Base-by-base conservation (phyloP, 2,113 vertebrate genomes). In the Lepus americanus region DNA sequence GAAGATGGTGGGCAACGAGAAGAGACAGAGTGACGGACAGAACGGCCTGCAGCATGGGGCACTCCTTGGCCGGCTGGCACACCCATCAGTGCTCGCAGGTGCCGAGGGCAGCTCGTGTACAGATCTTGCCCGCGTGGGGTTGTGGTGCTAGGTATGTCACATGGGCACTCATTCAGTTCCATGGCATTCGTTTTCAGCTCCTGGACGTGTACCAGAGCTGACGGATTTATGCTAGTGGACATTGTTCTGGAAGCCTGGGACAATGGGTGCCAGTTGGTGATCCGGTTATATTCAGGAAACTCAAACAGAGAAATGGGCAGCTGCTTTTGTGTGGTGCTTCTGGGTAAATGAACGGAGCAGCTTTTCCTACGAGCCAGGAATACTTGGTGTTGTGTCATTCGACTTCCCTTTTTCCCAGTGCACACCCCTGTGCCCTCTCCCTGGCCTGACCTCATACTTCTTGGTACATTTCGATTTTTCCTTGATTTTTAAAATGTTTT, bases 261-360 rank as follows among this genome's bases (percentile, higher is more conserved):
- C 96, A 89, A 87, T 93, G 81, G 86, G 33, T 85, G 78, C 77
- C 93, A 51, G 72, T 95, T 29, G 79, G 97, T 59, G 72, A 93
- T 97, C 83, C 88, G 93, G 93, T 97, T 96, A 96, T 78, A 94
- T 92, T 89, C 85, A 93, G 97, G 97, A 96, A 97, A 94, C 92
- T 79, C 89, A 89, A 89, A 77, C 84, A 87, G 94, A 92, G 88
- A 87, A 97, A 94, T 82, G 74, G 95, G 96, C 89, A 76, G 79
- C 69, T 39, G 91, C 91, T 96, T 97, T 97, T 97, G 96, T 96
- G 95, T 66, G 66, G 23, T 14, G 70, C 85, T 97, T 96, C 96
- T 7, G 33, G 91, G 83, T 92, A 70, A 95, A 95, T 86, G 78
- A 95, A 92, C 64, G 80, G 87, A 86, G 92, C 72, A 81, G 81